Base-by-base conservation (phyloP, 2,888 invertebrate species). In the Rugalucina vietnamica region DNA sequence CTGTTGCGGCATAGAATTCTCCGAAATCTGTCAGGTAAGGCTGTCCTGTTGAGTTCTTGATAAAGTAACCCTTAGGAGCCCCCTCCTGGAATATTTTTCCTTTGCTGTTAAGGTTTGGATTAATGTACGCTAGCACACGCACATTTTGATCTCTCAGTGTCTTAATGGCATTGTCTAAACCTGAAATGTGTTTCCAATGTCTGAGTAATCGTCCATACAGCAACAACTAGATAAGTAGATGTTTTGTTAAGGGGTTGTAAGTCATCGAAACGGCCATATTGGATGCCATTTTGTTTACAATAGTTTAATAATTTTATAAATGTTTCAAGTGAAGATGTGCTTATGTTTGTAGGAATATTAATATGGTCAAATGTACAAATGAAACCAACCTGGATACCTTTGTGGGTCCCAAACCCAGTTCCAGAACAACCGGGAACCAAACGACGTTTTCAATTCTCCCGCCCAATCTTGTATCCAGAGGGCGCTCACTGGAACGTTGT, bases 381-480 rank as follows among this genome's bases (percentile, higher is more conserved):
- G 21, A 37, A 24, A 27, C 69, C 39, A 83, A 93, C 93, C 89
- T 71, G 93, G 93, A 79, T 93, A 93, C 1, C 74, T 77, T 24
- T 85, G 85, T 18, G 79, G 65, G 80, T 92, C 92, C 93, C 93
- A 93, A 60, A 89, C 86, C 93, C 94, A 94, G 87, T 93, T 90
- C 93, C 93, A 94, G 86, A 91, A 92, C 4, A 93, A 84, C 29
- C 93, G 81, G 29, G 89, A 86, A 4, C 93, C 94, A 82, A 93
- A 93, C 29, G 92, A 88, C 5, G 93, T 93, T n/a, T 77, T 79
- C 18, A 91, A 84, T 18, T 84, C 86, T 18, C 94, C 94, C 0
- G 91, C 89, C 94, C 94, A 94, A 81, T 94, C 94, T 84, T 93
- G 93, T 32, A 93, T 93, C 94, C 93, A 93, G 12, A 94, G 81